Base-by-base conservation (phyloP, 2,888 invertebrate genomes). In the Drosophila neotestacea region DNA sequence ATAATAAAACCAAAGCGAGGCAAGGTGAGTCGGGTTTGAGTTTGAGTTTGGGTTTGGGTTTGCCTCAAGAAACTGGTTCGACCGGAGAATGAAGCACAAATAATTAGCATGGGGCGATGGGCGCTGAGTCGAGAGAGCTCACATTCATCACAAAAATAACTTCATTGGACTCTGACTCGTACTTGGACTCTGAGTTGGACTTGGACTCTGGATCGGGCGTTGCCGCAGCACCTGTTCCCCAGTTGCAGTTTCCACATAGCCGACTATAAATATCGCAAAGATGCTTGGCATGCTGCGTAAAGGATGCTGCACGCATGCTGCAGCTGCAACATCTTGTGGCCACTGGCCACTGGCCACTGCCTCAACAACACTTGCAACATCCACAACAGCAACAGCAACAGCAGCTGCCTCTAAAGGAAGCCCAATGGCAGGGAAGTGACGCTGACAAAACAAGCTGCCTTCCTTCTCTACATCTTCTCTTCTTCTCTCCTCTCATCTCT, bases 231-330 rank as follows among this genome's bases (percentile, higher is more conserved):
- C 84, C 84, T 84, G 84, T 84, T 84, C 79, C 70, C 72, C 67
- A 70, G 65, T 82, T 79, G 80, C 63, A 63, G 65, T 54, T 48
- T 13, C 27, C 16, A 42, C 28, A 16, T 28, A 6, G 36, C 38
- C 55, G n/a, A 76, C 89, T 88, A 88, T 84, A 84, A 84, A 84
- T 84, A 84, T 88, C 85, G 71, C 79, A 85, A 76, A 87, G 89
- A 85, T 87, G 89, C 70, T 75, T 80, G 88, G 84, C 83, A 82
- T 85, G 88, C 85, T 82, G 85, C 87, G 81, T 88, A 87, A 81
- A 84, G 84, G 84, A 84, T 84, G 88, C 88, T 70, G 79, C 69
- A 79, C 71, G 87, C 70, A 72, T 85, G 88, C 72, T 78, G 87
- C 88, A 88, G 86, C 87, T 84, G 83, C 84, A 80, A 61, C 78